Base-by-base conservation (phyloP, 1,140 invertebrate species). In the Drosophila seguyi region DNA sequence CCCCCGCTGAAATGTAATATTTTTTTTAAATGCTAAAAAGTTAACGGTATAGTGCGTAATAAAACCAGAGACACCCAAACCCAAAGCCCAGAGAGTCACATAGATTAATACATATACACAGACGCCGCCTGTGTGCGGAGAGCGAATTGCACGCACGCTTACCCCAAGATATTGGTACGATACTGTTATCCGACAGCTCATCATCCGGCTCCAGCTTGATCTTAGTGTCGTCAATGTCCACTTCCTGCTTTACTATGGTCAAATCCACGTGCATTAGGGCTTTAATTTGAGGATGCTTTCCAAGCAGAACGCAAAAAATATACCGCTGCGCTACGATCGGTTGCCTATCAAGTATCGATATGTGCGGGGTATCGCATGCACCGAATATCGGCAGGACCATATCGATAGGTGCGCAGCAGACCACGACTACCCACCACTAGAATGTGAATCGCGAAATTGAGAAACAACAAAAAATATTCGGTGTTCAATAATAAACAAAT, bases 31-130 rank as follows among this genome's bases (percentile, higher is more conserved):
- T 59, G n/a, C 27, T 16, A n/a, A 36, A 31, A 65, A 56, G 66
- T 56, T 82, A 82, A 82, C 79, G 79, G 79, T 82, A 81, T 34
- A 73, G 60, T 82, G 79, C 79, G 79, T 82, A 82, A 72, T 79
- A 67, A 69, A 61, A 29, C 25, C 4, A 39, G 44, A 25, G 34
- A 13, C 34, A 36, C 34, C 3, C 34, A 27, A 44, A 65, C 31
- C 39, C 41, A 68, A 38, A 38, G 13, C 20, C 7, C 50, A 53
- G 31, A 53, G 7, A 38, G 16, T 39, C 42, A 60, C 65, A 56
- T 20, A 75, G 42, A 75, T 56, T 25, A 22, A 41, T 4, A 53
- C 52, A 55, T 55, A 22, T n/a, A 6, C 52, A 38, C 34, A 38
- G 34, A 38, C 34, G 52, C 34, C 47, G 55, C 60, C 59, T 25